Base-by-base conservation (phyloP, 1,140 invertebrate genomes). In the Penaeus japonicus region DNA sequence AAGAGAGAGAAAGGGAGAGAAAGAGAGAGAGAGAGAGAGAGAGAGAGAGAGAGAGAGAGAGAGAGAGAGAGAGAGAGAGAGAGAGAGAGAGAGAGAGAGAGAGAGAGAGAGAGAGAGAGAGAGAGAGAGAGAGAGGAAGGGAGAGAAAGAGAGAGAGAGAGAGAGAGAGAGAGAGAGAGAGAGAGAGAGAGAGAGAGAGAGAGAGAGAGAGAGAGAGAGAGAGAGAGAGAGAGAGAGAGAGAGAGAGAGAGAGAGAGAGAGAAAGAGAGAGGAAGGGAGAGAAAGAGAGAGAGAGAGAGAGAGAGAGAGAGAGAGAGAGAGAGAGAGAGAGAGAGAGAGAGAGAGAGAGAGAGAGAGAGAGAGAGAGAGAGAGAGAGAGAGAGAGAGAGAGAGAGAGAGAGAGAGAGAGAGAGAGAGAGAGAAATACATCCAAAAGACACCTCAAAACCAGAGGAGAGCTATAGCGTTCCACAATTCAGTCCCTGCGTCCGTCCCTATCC, bases 171-270 rank as follows among this genome's bases (percentile, higher is more conserved):
- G 39, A 47, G 39, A 4, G 78, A 54, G 39, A 80, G 78, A 80
- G 39, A 80, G 78, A 47, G 39, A 35, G 12, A 35, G 2, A 35
- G 32, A 17, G 2, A 5, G 77, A 32, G n/a, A 32, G 32, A 5
- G 77, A 79, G 5, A 79, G 77, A 79, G 4, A 79, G 77, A 79
- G 77, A 79, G 77, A 79, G 77, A 79, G 77, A 79, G 77, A 79
- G 77, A 79, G 77, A 79, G 77, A 79, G 78, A 80, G 78, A 80
- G 32, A 80, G 78, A 47, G 32, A 47, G 32, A 47, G 77, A 79
- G 77, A 79, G 77, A 79, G 77, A 79, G 77, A 79, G 77, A 79
- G 77, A 79, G 77, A 79, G 77, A 79, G 77, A 79, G 77, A 79
- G 77, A 79, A 35, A 79, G 77, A 79, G 77, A 79, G 77, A 79